Evolutionary conservation across 1,140 invertebrate species (phyloP).

Genomic region (Drosophila mayri): DNA sequence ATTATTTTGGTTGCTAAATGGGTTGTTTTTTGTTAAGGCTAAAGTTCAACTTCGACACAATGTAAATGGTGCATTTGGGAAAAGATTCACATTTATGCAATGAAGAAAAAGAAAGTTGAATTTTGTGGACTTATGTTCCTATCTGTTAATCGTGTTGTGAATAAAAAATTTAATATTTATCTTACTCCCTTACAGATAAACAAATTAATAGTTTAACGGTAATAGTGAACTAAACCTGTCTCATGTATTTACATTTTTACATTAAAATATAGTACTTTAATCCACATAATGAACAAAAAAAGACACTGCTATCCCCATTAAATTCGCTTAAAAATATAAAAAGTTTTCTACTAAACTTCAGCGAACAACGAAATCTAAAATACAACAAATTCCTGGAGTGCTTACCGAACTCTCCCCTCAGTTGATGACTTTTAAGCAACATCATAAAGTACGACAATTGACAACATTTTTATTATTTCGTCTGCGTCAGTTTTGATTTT

Average conservation of each 20-base stretch:
- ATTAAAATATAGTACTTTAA: neutral
- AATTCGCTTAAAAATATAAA: conserved; percentile 22
- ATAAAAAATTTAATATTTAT: neutral
- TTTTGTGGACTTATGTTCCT: too few species aligned
- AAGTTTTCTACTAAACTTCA: conserved; percentile 62
- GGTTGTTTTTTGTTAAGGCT: neutral
- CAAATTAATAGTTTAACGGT: neutral
- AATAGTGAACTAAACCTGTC: neutral
- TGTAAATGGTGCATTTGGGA: neutral
- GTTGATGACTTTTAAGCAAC: conserved; percentile 41
- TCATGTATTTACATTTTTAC: neutral
- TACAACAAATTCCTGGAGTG: conserved; percentile 64
- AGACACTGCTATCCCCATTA: too few species aligned
- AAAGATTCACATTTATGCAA: neutral
- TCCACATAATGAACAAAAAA: too few species aligned
- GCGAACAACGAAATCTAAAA: conserved; percentile 60
- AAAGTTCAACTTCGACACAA: neutral
- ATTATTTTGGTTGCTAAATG: conserved; percentile 28
- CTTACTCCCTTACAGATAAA: neutral
- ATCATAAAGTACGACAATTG: conserved; percentile 79
- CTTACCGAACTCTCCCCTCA: conserved; percentile 35
- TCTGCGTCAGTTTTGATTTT: conserved; percentile 35
- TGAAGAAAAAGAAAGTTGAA: neutral
- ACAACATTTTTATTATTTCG: conserved; percentile 66
- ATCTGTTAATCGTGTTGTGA: too few species aligned